Evolutionary conservation across 1,140 invertebrate species (phyloP), one percentile per base, ranked within the genome.

Genomic region (Leptonema lineaticorne): DNA sequence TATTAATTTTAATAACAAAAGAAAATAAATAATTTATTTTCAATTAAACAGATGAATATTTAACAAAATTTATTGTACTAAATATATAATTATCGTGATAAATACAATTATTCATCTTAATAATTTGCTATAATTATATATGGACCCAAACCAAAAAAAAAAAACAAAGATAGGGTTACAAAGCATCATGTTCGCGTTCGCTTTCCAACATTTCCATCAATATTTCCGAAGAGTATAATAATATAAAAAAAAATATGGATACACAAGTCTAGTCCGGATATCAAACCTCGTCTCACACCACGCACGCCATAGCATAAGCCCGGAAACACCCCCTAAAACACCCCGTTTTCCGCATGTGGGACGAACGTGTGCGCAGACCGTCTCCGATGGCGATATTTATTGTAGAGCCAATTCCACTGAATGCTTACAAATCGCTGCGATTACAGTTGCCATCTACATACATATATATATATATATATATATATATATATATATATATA

Each of bases 371-470:
- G 30, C 30, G 22, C 37, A 41, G 59, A 62, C 59, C 41, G 62
- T 64, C 62, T 64, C 41, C 62, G 62, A 64, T 64, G 62, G 62
- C 46, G 63, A 57, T 66, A 66, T 66, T 66, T 66, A 66, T 66
- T 66, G 63, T 37, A 24, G 53, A 67, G 28, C 66, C 66, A 60
- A 67, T 67, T 67, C 41, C 66, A 56, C 66, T 72, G 70, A 72
- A 53, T 60, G 70, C 70, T 69, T 72, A 72, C 70, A 72, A 72
- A 72, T 72, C 67, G 67, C 59, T 57, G 16, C 67, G 58, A 69
- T 72, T 72, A 72, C 62, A 59, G 58, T 20, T 37, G 27, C 28
- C 57, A 20, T 50, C 62, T 50, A 50, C 45, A 45, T 48, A 46
- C 22, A 6, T n/a, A 62, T 22, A 22, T 24, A 62, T 11, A 11